A percentile compares a stretch with the other conserved stretches of the same genome.
Evolutionary conservation across 2,888 invertebrate species (phyloP).

Genomic region (Cephonodes hylas): DNA sequence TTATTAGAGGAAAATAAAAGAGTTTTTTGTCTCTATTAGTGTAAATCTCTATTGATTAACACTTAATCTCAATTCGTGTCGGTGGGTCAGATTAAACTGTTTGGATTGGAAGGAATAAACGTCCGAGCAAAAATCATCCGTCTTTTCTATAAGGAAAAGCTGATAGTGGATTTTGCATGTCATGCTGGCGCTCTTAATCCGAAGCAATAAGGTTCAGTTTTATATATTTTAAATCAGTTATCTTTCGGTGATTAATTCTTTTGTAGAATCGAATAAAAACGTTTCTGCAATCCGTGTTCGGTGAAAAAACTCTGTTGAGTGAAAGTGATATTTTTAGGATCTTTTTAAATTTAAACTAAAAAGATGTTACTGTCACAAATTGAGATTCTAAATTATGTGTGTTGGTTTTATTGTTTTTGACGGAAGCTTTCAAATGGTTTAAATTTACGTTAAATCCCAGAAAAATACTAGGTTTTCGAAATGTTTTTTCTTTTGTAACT

Average conservation of each 20-base stretch:
- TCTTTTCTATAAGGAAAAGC: constrained; percentile 32
- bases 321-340: too few relatives aligned
- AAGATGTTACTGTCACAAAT: too few relatives aligned
- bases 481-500: too few relatives aligned
- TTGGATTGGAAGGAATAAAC: constrained; percentile 55
- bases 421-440: too few relatives aligned
- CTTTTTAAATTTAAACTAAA: too few relatives aligned
- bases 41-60: constrained; percentile 50
- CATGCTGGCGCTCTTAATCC: constrained; percentile 12
- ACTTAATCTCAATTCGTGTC: constrained; percentile 66
- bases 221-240: neutral
- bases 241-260: neutral
- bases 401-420: too few relatives aligned
- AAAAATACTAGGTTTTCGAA: too few relatives aligned
- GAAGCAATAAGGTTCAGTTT: neutral
- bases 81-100: constrained; percentile 52
- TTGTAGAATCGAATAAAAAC: neutral
- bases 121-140: constrained; percentile 48
- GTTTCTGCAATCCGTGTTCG: neutral
- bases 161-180: constrained; percentile 17
- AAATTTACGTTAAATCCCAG: too few relatives aligned
- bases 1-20: constrained; percentile 18
- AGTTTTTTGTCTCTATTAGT: constrained; percentile 54
- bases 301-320: too few relatives aligned
- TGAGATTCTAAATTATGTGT: too few relatives aligned